A percentile compares a stretch with the other conserved stretches of the same genome.
These are phyloP conservation scores for Ceyx melanurus DNA, from an alignment of 2,113 vertebrate species.

Conservation along the genomic window DNA sequence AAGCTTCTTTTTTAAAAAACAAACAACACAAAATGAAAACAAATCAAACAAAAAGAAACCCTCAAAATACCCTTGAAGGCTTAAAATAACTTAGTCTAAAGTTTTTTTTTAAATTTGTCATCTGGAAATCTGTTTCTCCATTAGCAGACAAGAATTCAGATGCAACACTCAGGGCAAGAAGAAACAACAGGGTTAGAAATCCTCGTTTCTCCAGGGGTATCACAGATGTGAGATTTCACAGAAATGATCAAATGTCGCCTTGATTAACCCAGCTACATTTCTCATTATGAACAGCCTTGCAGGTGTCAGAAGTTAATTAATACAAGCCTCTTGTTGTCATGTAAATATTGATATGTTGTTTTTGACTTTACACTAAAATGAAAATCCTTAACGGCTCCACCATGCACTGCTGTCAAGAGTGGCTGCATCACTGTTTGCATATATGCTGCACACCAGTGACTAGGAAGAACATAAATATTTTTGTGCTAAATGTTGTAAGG, in stretches of 20 bases:
- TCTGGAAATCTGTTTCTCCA: background rate
- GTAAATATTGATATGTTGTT: conserved; percentile 59
- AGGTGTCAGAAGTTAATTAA: conserved; percentile 66
- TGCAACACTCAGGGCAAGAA: background rate
- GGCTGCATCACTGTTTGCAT: background rate
- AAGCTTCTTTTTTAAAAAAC: background rate
- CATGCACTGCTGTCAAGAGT: background rate
- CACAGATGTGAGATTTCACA: conserved; percentile 51
- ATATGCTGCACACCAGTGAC: background rate
- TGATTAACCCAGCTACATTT: conserved; percentile 49
- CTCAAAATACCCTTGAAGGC: background rate
- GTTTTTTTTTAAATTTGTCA: background rate
- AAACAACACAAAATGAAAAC: too few relatives aligned
- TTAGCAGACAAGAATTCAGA: background rate
- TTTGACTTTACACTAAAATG: conserved; percentile 16
- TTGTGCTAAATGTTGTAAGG: background rate
- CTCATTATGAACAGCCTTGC: conserved; percentile 50
- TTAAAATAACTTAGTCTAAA: background rate
- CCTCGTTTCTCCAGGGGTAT: background rate
- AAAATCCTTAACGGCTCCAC: background rate
- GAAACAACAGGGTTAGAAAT: background rate
- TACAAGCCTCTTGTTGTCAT: conserved; percentile 33
- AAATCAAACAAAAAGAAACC: background rate
- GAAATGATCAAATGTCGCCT: conserved; percentile 31
- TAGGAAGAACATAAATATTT: background rate